phyloP scores from a whole-genome alignment of 2,797 vertebrate genomes.

The Corythornis leucogaster region DNA sequence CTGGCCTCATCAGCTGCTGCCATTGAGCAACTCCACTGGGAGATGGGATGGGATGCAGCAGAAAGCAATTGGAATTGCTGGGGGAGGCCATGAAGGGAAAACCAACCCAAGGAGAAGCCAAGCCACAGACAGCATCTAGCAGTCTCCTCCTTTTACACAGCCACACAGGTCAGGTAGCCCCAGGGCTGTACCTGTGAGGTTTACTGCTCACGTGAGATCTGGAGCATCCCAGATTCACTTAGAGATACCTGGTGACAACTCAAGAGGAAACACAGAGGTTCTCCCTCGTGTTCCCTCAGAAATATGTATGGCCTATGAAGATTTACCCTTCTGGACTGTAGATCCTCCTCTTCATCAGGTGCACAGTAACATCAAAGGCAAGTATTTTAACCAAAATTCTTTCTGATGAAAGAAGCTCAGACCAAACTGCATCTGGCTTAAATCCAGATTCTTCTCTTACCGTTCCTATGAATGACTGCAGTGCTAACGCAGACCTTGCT shows the following conservation, averaged over 20 bases:
- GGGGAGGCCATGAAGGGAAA: neutral
- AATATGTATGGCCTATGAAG: rapidly evolving
- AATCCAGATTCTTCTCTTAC: neutral
- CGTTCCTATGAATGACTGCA: rapidly evolving
- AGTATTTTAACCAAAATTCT: neutral
- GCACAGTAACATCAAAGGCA: neutral
- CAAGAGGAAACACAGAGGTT: neutral
- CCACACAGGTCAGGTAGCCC: neutral
- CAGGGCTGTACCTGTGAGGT: neutral
- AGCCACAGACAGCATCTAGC: rapidly evolving
- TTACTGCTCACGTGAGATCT: neutral
- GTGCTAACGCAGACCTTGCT: neutral
- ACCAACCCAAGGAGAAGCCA: neutral
- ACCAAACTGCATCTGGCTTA: neutral
- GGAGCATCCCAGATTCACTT: neutral
- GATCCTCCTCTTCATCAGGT: neutral
- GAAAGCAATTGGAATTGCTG: neutral
- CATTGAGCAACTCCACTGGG: constrained; percentile 31
- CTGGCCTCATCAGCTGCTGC: constrained; percentile 23
- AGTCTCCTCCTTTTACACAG: neutral
- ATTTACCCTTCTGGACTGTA: neutral
- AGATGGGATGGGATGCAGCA: neutral
- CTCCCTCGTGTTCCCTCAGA: neutral
- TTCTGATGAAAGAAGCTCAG: neutral
- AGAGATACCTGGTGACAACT: neutral